These are phyloP conservation scores for Flabesymbios commensalis DNA, from an alignment of 2,888 invertebrate genomes.

Conservation along the genomic window DNA sequence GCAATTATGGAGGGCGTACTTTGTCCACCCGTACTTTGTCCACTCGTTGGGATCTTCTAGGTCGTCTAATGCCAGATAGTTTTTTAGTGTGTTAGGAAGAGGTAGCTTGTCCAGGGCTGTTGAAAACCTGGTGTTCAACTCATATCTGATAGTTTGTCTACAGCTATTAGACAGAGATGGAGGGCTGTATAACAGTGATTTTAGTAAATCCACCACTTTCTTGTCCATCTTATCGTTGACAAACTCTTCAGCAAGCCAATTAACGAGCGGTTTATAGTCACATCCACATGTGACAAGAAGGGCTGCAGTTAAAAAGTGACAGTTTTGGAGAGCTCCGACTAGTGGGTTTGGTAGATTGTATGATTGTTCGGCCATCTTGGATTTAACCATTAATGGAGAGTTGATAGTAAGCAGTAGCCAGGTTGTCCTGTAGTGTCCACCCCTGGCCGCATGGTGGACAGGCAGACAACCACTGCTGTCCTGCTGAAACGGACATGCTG, in stretches of 20 bases:
- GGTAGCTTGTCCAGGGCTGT: too few relatives aligned
- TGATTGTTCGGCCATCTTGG: neutral
- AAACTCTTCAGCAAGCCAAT: conserved; percentile 27
- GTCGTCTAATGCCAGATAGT: too few relatives aligned
- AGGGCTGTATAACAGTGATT: too few relatives aligned
- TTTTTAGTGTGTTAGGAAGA: too few relatives aligned
- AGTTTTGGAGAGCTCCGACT: conserved; percentile 18
- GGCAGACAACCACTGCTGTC: conserved; percentile 20
- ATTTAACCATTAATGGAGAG: neutral
- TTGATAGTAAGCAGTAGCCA: conserved; percentile 14
- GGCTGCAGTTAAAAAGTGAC: conserved; percentile 16
- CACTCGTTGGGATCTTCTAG: too few relatives aligned
- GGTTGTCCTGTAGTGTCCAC: conserved; percentile 10
- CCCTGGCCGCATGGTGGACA: conserved; percentile 21
- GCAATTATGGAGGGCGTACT: too few relatives aligned
- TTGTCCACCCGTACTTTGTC: too few relatives aligned
- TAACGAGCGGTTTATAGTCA: conserved; percentile 3
- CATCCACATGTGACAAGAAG: conserved; percentile 26
- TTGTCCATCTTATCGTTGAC: too few relatives aligned
- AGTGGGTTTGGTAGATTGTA: conserved; percentile 18
- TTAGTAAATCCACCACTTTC: too few relatives aligned
- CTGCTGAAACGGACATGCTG: neutral
- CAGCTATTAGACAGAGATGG: too few relatives aligned
- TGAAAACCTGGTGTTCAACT: too few relatives aligned
- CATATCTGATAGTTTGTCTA: too few relatives aligned